Evolutionary conservation across 2,888 invertebrate species (phyloP).

Genomic region (Drosophila paranaensis): DNA sequence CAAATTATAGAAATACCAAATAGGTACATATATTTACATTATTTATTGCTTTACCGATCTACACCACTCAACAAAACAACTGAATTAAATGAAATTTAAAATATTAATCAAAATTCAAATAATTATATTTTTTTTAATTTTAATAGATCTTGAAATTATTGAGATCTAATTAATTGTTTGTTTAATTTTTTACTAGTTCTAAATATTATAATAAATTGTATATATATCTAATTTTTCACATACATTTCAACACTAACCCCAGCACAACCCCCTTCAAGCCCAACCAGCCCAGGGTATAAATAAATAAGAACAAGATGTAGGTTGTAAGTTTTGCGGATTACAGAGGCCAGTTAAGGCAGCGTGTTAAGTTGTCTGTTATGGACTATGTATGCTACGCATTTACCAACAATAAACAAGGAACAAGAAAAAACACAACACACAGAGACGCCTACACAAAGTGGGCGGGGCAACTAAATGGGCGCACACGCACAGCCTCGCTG

Average conservation of each 20-base stretch:
- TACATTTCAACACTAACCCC: not conserved
- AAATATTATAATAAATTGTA: too few species aligned
- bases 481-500: not conserved
- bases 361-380: constrained; percentile 55
- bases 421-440: not conserved
- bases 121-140: too few species aligned
- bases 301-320: constrained; percentile 20
- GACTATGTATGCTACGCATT: constrained; percentile 38
- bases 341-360: constrained; percentile 53
- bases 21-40: too few species aligned
- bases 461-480: constrained; percentile 6
- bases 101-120: too few species aligned
- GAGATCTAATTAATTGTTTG: too few species aligned
- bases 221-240: too few species aligned
- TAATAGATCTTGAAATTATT: too few species aligned
- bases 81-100: too few species aligned
- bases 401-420: constrained; percentile 40
- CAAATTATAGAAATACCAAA: too few species aligned
- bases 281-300: constrained; percentile 16
- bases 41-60: too few species aligned
- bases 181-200: too few species aligned
- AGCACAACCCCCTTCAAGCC: not conserved
- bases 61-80: too few species aligned
- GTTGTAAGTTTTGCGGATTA: constrained; percentile 35
- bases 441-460: not conserved